Percentiles rank a stretch among this genome's conserved stretches.
These are phyloP conservation scores for Graphium colonna DNA, from an alignment of 2,888 invertebrate genomes.

Conservation along the genomic window DNA sequence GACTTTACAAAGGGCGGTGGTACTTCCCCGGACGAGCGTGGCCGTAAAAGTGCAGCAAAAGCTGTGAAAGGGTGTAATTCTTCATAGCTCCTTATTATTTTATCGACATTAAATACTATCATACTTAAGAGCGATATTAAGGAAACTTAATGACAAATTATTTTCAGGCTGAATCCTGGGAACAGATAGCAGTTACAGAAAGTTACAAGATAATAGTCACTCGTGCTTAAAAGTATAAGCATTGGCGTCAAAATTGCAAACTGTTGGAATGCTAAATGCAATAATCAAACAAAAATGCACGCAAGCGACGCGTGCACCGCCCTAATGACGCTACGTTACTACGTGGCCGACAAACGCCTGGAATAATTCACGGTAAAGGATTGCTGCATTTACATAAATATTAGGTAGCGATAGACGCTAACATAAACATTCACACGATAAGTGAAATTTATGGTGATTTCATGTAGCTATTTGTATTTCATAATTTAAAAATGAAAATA, in stretches of 20 bases:
- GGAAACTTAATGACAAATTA: neutral
- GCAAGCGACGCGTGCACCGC: conserved; percentile 52
- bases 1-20: too few species aligned
- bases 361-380: conserved; percentile 69
- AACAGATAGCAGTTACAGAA: conserved; percentile 31
- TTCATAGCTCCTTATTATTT: too few species aligned
- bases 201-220: conserved; percentile 23
- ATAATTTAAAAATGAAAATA: conserved; percentile 41
- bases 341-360: conserved; percentile 59
- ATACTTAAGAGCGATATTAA: too few species aligned
- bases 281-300: conserved; percentile 55
- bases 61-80: too few species aligned
- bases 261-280: conserved; percentile 40
- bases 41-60: too few species aligned
- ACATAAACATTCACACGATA: conserved; percentile 73
- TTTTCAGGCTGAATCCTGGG: conserved; percentile 26
- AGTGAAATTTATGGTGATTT: conserved; percentile 65
- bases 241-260: conserved; percentile 28
- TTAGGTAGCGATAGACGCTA: conserved; percentile 53
- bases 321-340: conserved; percentile 58
- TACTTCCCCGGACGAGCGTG: too few species aligned
- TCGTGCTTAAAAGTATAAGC: conserved; percentile 25
- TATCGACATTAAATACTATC: too few species aligned
- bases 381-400: conserved; percentile 69
- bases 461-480: conserved; percentile 51